Evolutionary conservation across 2,113 vertebrate genomes (phyloP), one percentile per base, ranked within the genome.

Genomic region (Ochotona princeps): DNA sequence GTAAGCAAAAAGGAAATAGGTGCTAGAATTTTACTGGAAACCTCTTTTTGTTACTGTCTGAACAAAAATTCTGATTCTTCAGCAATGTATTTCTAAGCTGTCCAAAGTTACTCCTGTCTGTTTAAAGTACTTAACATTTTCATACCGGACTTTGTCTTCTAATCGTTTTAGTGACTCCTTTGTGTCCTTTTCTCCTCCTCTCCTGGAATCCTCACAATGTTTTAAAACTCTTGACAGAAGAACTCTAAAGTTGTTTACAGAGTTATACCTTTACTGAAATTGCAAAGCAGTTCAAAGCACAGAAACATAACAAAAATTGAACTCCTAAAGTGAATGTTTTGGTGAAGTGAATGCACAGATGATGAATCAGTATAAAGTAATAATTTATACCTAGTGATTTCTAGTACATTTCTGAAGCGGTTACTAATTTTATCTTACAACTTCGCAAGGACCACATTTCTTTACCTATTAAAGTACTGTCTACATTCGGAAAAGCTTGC

Each of bases 91-190:
- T 84, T 76, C 63, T 44, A 44, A 75, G 8, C 35, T 83, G 61
- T 78, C 72, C 82, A 32, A 78, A 94, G 70, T 61, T 69, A 74
- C 61, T 93, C 57, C 20, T 80, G 47, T 82, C 70, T 95, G 57
- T 87, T 86, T 32, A 44, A 80, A 70, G 57, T 5, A 76, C 75
- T 90, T 89, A 89, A 35, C 61, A 18, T 57, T 83, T 47, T 21
- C 78, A 61, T 44, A 74, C 12, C 3, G 80, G 38, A 81, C 66
- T 90, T 73, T 85, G 32, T 80, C 47, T 93, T 93, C 66, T 89
- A 69, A 74, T 81, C 51, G 38, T 93, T 96, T 90, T 49, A 93
- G 47, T 85, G 57, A 91, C 47, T 79, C 54, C 35, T 91, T 85
- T 91, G 65, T 94, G 67, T 65, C 76, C 57, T 92, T 83, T 74